Evolutionary conservation across 2,888 invertebrate genomes (phyloP), one percentile per base, ranked within the genome.

Genomic region (Enchytraeus crypticus): DNA sequence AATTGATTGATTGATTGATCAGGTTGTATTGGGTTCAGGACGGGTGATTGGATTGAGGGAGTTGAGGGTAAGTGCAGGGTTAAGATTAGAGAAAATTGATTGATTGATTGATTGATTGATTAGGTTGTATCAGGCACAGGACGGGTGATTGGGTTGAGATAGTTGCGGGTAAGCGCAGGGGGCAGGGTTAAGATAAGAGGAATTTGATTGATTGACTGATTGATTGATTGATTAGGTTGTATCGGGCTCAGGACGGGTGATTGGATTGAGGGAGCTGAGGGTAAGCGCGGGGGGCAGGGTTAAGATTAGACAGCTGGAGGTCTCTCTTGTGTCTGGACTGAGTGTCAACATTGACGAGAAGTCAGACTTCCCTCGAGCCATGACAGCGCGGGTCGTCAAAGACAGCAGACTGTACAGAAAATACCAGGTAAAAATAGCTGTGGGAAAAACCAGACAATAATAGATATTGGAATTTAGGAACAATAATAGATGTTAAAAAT

Each of bases 231-330:
- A n/a, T 2, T 73, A 83, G 82, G 84, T 92, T 29, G 80, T 93
- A 56, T 92, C 93, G 2, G 92, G 92, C 23, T 91, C 91, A 59
- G 93, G 93, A 18, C 85, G 92, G 54, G 91, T 93, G 23, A 88
- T 92, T 72, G 95, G 92, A 56, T 87, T 90, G 1, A 88, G 89
- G 69, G 93, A 95, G 81, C 86, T 96, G 30, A 85, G 91, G 3
- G 92, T 96, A 18, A 89, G 89, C 46, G n/a, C n/a, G n/a, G 91
- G 89, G 77, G 93, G 95, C 78, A 90, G 92, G 77, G 92, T 93
- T 23, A 87, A 87, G 46, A 85, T 95, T 34, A 85, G 88, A 1
- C 84, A 87, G 58, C 82, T 95, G 53, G 84, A 88, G 57, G 92
- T 93, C 11, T 87, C 89, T 66, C 90, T 95, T n/a, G 90, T 95